phyloP scores from a whole-genome alignment of 2,797 vertebrate genomes.

The Synaphobranchus kaupii region DNA sequence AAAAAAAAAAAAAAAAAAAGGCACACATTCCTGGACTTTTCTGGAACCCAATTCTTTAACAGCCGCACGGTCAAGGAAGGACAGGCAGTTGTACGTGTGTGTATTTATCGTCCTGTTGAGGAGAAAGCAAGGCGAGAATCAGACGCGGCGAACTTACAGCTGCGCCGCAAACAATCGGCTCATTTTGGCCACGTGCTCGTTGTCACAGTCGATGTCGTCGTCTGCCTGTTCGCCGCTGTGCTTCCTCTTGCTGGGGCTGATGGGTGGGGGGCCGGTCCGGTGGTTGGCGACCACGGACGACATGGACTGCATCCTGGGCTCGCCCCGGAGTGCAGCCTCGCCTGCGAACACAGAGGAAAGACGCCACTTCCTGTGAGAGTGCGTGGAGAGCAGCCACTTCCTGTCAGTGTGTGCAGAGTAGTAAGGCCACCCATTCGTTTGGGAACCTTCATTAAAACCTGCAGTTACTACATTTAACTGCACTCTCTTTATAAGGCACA shows the following conservation, averaged over 20 bases:
- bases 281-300: constrained; percentile 83
- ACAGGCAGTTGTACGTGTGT: constrained; percentile 1
- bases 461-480: neutral
- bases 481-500: neutral
- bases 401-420: neutral
- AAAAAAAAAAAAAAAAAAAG: neutral
- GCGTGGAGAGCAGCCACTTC: neutral
- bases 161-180: constrained; percentile 89
- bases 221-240: constrained; percentile 87
- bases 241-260: constrained; percentile 96
- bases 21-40: neutral
- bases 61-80: no score
- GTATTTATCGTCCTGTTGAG: neutral
- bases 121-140: neutral
- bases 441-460: neutral
- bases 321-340: constrained; percentile 91
- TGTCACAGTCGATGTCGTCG: constrained; percentile 88
- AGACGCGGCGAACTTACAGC: constrained; percentile 77
- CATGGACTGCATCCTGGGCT: constrained; percentile 91
- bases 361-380: neutral
- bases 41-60: neutral
- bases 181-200: constrained; percentile 92
- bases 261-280: constrained; percentile 92
- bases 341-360: constrained; percentile 64
- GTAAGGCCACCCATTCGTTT: neutral